Evolutionary conservation across 2,888 invertebrate genomes (phyloP).

Genomic region (Acheta domesticus): DNA sequence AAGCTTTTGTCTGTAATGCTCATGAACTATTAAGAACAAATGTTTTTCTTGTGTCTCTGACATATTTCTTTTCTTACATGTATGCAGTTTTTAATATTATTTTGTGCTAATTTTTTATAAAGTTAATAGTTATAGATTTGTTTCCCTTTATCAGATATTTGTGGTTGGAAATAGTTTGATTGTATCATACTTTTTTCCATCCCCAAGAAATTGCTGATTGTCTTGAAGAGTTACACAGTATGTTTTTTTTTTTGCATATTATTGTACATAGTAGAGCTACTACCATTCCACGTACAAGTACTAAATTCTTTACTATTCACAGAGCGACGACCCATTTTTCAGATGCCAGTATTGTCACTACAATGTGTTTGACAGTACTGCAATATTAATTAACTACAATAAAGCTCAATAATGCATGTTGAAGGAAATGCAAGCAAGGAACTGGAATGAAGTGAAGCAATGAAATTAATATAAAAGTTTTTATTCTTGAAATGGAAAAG

Average conservation of each 20-base stretch:
- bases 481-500: too few species aligned
- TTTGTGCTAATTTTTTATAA: too few species aligned
- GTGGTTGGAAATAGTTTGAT: background rate
- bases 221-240: conserved; percentile 2
- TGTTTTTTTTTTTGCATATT: background rate
- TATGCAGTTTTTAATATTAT: too few species aligned
- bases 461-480: background rate
- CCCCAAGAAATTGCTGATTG: conserved; percentile 18
- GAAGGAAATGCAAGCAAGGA: background rate
- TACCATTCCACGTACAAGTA: background rate
- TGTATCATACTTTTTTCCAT: background rate
- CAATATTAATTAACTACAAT: background rate
- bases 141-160: background rate
- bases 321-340: background rate
- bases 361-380: background rate
- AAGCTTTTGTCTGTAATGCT: too few species aligned
- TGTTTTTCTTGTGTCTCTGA: too few species aligned
- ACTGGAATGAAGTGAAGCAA: background rate
- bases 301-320: conserved; percentile 2
- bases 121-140: too few species aligned
- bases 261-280: background rate
- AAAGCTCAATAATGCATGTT: background rate
- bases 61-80: too few species aligned
- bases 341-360: conserved; percentile 3
- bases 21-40: too few species aligned